Evolutionary conservation across 2,113 vertebrate genomes (phyloP).

Genomic region (Paraplagusia blochii): DNA sequence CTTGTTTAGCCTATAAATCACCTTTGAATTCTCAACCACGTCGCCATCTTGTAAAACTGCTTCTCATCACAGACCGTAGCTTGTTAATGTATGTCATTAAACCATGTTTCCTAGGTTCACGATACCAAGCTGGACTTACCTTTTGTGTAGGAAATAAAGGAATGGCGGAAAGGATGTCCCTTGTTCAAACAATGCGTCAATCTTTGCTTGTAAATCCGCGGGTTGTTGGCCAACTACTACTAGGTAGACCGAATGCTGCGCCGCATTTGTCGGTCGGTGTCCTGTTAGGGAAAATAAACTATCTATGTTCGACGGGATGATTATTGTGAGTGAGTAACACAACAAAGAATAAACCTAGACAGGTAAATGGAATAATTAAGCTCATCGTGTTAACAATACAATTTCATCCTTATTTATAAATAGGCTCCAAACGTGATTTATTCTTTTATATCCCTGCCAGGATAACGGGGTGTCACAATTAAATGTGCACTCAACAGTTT

Average conservation of each 20-base stretch:
- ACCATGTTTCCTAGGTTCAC: conserved; percentile 12
- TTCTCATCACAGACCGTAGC: conserved; percentile 59
- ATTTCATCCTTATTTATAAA: accelerated
- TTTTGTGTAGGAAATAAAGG: conserved; percentile 58
- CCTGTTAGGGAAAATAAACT: conserved; percentile 58
- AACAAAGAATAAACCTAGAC: background rate
- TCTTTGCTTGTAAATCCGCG: conserved; percentile 67
- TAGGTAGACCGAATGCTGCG: conserved; percentile 68
- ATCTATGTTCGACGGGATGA: background rate
- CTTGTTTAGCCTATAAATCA: conserved; percentile 70
- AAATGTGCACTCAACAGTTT: conserved; percentile 63
- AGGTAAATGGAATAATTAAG: accelerated
- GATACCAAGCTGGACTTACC: conserved; percentile 63
- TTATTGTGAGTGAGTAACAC: accelerated
- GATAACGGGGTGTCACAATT: conserved; percentile 66
- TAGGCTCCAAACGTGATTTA: background rate
- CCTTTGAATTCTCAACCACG: conserved; percentile 75
- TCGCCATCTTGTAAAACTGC: conserved; percentile 79
- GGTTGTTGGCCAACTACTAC: conserved; percentile 63
- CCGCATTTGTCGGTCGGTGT: conserved; percentile 73
- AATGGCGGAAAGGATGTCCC: conserved; percentile 25
- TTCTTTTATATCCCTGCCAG: conserved; percentile 61
- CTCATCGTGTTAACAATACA: accelerated
- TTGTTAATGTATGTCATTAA: conserved; percentile 42
- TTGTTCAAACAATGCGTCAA: conserved; percentile 24